phyloP scores from a whole-genome alignment of 2,113 vertebrate genomes.

The Cyanoderma ruficeps region DNA sequence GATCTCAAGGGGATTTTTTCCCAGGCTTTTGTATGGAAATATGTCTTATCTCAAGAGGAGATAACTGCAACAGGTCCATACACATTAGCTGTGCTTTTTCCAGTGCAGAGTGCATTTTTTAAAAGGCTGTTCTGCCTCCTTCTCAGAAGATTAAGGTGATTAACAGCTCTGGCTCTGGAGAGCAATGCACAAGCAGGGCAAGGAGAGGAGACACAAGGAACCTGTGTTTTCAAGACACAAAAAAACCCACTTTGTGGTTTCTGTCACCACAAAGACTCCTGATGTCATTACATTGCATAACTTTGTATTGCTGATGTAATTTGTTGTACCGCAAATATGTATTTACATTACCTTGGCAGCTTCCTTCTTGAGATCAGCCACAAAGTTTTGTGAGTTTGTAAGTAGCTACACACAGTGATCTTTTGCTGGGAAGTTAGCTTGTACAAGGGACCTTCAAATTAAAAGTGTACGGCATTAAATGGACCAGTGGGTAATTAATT shows the following conservation, averaged over 20 bases:
- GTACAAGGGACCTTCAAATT: not conserved
- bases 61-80: not conserved
- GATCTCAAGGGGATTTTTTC: not conserved
- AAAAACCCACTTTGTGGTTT: too few species aligned
- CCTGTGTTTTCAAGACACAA: not conserved
- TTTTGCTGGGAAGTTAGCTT: not conserved
- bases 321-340: not conserved
- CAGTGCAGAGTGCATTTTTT: not conserved
- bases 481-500: not conserved
- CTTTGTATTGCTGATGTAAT: not conserved
- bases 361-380: not conserved
- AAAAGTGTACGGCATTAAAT: not conserved
- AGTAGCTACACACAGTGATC: not conserved
- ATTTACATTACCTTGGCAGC: not conserved
- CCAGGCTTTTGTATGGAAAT: slow-evolving; percentile 39
- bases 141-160: not conserved
- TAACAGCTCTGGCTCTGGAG: not conserved
- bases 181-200: not conserved
- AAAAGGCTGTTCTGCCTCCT: not conserved
- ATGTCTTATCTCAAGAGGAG: slow-evolving; percentile 25
- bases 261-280: not conserved
- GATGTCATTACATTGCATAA: rapidly evolving
- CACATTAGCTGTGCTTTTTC: not conserved
- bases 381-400: not conserved
- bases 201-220: not conserved